Conservation (phyloP, 2,797 vertebrate genomes). For the Gastrophryne carolinensis region DNA sequence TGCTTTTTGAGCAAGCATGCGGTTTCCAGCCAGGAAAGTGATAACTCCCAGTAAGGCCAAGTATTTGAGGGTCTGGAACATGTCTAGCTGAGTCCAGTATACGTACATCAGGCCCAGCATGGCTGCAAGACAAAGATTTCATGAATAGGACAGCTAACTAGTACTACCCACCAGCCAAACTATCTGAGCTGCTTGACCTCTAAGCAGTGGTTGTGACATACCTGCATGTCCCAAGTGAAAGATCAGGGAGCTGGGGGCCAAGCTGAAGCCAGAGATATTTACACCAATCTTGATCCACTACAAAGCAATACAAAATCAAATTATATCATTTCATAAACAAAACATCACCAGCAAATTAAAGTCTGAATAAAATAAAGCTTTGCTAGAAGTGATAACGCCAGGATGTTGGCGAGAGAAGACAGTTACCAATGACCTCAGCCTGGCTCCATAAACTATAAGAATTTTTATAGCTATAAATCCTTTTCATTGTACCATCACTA, state of each 20-base stretch:
- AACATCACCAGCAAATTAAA: no score
- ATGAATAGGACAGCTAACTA: background rate
- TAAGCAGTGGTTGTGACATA: conserved; percentile 68
- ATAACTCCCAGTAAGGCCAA: conserved; percentile 89
- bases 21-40: conserved; percentile 96
- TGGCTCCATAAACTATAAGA: no score
- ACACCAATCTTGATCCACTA: conserved; percentile 97
- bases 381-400: no score
- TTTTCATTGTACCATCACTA: no score
- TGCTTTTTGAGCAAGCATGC: conserved; percentile 97
- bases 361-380: no score
- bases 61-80: conserved; percentile 99
- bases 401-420: no score
- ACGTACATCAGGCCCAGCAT: conserved; percentile 96
- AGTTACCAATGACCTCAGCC: no score
- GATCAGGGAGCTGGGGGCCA: conserved; percentile 91
- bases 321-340: no score
- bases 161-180: background rate
- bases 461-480: no score
- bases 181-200: no score
- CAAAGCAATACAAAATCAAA: no score
- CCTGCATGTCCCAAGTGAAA: conserved; percentile 96
- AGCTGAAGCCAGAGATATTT: conserved; percentile 94
- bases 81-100: conserved; percentile 98
- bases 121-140: conserved; percentile 66